phyloP scores from a whole-genome alignment of 2,113 vertebrate genomes.

The Alligator mississippiensis region DNA sequence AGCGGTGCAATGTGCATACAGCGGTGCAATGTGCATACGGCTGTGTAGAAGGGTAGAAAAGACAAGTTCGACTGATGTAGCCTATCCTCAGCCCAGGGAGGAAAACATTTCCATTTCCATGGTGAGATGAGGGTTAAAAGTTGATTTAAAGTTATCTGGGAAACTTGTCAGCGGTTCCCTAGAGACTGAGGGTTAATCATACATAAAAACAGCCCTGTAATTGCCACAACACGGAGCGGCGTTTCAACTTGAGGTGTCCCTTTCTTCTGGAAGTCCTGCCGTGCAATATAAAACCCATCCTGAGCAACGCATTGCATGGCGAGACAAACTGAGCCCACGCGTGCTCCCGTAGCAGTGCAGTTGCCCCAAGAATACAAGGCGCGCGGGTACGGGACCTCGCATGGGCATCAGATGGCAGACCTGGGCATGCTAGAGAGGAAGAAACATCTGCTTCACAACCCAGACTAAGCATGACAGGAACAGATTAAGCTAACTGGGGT shows the following conservation, averaged over 20 bases:
- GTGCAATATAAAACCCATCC: neutral
- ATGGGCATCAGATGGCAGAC: neutral
- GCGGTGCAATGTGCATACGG: neutral
- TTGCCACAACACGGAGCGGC: neutral
- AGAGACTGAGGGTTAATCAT: neutral
- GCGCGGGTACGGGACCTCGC: neutral
- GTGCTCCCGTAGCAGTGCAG: neutral
- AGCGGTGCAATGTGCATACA: neutral
- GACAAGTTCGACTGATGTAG: slow-evolving; percentile 5
- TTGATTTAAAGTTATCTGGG: neutral
- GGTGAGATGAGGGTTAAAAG: neutral
- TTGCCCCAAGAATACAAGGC: neutral
- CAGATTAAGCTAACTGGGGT: neutral
- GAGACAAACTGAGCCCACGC: neutral
- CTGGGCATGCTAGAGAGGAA: neutral
- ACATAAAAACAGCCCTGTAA: neutral
- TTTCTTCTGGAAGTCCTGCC: slow-evolving; percentile 12
- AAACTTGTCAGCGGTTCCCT: neutral
- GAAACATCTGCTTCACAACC: neutral
- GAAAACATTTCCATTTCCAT: slow-evolving; percentile 33
- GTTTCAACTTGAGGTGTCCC: neutral
- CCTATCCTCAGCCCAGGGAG: neutral
- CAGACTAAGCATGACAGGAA: neutral
- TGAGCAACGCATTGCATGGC: neutral
- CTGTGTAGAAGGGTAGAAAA: neutral